These are phyloP conservation scores for Hoplodrina ambigua DNA, from an alignment of 2,888 invertebrate species.

Conservation along the genomic window DNA sequence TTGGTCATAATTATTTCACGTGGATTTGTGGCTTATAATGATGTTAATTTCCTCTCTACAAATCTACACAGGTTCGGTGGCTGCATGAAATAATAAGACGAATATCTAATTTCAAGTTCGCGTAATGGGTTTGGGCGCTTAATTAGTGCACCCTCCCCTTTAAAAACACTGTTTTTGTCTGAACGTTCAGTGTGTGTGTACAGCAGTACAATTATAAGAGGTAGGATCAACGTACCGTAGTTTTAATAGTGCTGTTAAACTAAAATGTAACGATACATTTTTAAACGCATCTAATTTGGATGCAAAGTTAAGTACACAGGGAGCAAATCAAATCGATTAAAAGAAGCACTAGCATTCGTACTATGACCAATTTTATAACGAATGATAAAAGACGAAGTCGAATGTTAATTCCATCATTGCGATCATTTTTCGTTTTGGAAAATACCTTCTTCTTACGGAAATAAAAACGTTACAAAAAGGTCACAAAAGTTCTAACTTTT, in stretches of 20 bases:
- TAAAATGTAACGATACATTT: background rate
- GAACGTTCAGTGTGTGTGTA: no score
- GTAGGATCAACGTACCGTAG: background rate
- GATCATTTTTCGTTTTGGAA: background rate
- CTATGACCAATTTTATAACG: no score
- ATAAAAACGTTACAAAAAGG: no score
- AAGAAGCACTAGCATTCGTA: no score
- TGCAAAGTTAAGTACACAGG: no score
- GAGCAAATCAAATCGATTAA: background rate
- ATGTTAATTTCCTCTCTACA: background rate
- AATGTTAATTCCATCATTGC: no score
- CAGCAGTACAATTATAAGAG: background rate
- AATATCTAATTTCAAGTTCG: background rate
- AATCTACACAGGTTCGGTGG: background rate
- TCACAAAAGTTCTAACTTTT: no score
- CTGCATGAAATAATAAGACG: background rate
- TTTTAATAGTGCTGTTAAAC: background rate
- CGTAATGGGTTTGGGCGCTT: background rate
- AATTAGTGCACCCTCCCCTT: constrained; percentile 21
- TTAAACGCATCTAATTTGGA: no score
- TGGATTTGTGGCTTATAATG: background rate
- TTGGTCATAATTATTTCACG: background rate
- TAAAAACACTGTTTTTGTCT: no score
- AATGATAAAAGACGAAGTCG: no score
- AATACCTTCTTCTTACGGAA: no score